Evolutionary conservation across 2,797 vertebrate genomes (phyloP).

Genomic region (Astyanax mexicanus): DNA sequence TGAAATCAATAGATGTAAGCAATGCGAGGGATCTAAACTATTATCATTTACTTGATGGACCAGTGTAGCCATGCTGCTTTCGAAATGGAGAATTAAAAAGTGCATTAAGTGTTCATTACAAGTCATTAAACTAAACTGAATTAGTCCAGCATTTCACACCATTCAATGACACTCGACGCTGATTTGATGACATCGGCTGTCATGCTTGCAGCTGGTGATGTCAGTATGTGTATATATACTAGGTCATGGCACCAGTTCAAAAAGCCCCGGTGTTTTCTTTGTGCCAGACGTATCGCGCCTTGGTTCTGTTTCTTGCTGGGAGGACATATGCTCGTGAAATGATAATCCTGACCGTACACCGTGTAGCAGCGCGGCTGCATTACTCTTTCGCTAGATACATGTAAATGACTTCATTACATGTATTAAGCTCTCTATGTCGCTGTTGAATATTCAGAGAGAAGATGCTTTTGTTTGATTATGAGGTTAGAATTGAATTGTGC

Average conservation of each 20-base stretch:
- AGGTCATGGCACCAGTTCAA: conserved; percentile 44
- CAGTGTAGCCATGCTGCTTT: background rate
- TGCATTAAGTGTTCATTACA: background rate
- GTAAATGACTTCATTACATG: conserved; percentile 37
- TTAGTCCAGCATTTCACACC: conserved; percentile 13
- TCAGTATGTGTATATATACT: conserved; percentile 47
- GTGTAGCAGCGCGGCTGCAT: conserved; percentile 16
- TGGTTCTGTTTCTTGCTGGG: conserved; percentile 52
- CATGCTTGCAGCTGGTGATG: conserved; percentile 22
- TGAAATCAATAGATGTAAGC: background rate
- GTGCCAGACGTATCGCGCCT: conserved; percentile 46
- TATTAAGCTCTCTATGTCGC: conserved; percentile 1
- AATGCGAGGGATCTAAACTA: conserved; percentile 4
- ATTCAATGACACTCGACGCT: background rate
- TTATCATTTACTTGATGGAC: conserved; percentile 2
- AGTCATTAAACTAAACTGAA: background rate
- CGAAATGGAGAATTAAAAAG: background rate
- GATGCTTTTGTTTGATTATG: background rate
- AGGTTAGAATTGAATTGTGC: conserved; percentile 14
- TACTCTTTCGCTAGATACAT: conserved; percentile 15
- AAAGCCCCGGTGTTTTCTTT: conserved; percentile 38
- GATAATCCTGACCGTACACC: conserved; percentile 45
- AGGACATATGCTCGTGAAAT: conserved; percentile 59
- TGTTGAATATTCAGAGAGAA: conserved; percentile 10
- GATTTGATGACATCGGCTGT: conserved; percentile 16